These are phyloP conservation scores for Acrobeloides nanus DNA, from an alignment of 2,888 invertebrate species.

Conservation along the genomic window DNA sequence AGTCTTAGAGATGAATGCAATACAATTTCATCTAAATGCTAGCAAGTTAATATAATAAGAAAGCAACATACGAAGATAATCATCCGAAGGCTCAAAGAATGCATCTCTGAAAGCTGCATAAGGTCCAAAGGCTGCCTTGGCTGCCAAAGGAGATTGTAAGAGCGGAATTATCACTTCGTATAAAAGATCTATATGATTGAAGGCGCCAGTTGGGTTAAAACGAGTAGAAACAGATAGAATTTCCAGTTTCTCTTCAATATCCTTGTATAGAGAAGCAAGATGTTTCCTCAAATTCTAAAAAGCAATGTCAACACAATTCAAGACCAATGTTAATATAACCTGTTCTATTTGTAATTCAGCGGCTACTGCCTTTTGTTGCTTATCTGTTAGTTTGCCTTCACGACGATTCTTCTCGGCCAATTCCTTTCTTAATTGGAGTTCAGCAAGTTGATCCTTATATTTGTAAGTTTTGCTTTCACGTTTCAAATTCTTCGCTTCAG, in stretches of 20 bases:
- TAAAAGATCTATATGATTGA: constrained; percentile 21
- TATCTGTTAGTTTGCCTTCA: constrained; percentile 64
- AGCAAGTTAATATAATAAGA: too few relatives aligned
- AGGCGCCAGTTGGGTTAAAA: constrained; percentile 26
- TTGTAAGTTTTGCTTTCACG: constrained; percentile 89
- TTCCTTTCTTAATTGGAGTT: constrained; percentile 81
- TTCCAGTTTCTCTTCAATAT: constrained; percentile 30
- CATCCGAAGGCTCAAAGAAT: constrained; percentile 38
- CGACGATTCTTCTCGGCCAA: constrained; percentile 71
- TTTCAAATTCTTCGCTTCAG: constrained; percentile 66
- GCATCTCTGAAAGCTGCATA: constrained; percentile 45
- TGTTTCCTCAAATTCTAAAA: constrained; percentile 64
- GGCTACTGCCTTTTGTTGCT: constrained; percentile 84
- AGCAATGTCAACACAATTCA: constrained; percentile 5
- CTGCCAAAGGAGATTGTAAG: constrained; percentile 30
- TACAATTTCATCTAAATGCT: constrained; percentile 38
- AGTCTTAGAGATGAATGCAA: constrained; percentile 37
- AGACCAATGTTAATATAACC: constrained; percentile 9
- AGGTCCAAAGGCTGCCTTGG: constrained; percentile 28
- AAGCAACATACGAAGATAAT: constrained; percentile 31
- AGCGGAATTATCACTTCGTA: constrained; percentile 32
- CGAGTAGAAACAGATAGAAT: constrained; percentile 35
- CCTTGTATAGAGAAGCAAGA: constrained; percentile 58
- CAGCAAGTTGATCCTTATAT: constrained; percentile 90
- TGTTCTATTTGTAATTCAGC: constrained; percentile 77